A percentile compares a stretch with the other conserved stretches of the same genome.
These are phyloP conservation scores for Amphipyra tragopoginis DNA, from an alignment of 2,888 invertebrate species.

Conservation along the genomic window DNA sequence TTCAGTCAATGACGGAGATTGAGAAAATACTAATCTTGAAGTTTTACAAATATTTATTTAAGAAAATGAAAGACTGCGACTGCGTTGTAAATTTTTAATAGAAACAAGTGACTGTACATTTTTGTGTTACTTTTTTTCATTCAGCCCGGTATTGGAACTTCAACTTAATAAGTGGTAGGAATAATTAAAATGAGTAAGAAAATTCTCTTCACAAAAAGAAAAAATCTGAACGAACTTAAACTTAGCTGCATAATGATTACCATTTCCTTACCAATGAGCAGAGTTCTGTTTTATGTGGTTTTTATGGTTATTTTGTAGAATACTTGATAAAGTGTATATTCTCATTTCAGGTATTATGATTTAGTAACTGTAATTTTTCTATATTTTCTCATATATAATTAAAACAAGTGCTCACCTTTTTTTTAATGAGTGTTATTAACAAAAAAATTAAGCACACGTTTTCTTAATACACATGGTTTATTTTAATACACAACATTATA, in stretches of 20 bases:
- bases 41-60: slow-evolving; percentile 5
- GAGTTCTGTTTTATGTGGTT: too few relatives aligned
- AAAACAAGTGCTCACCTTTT: slow-evolving; percentile 4
- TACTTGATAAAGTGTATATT: too few relatives aligned
- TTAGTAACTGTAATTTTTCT: too few relatives aligned
- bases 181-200: too few relatives aligned
- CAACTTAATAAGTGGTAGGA: neutral
- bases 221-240: too few relatives aligned
- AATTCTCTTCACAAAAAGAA: too few relatives aligned
- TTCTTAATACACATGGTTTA: slow-evolving; percentile 10
- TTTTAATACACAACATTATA: slow-evolving; percentile 41
- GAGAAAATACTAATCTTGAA: slow-evolving; percentile 21
- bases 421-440: slow-evolving; percentile 21
- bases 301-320: too few relatives aligned
- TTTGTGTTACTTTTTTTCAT: neutral
- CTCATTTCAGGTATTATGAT: too few relatives aligned
- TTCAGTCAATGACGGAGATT: slow-evolving; percentile 27
- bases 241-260: too few relatives aligned
- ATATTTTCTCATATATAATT: slow-evolving; percentile 7
- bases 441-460: slow-evolving; percentile 28
- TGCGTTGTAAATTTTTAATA: neutral
- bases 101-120: slow-evolving; percentile 1
- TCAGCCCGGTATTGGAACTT: neutral
- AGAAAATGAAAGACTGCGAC: slow-evolving; percentile 6
- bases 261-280: too few relatives aligned